Conservation (phyloP, 2,797 vertebrate species). For the Tragelaphus eurycerus region DNA sequence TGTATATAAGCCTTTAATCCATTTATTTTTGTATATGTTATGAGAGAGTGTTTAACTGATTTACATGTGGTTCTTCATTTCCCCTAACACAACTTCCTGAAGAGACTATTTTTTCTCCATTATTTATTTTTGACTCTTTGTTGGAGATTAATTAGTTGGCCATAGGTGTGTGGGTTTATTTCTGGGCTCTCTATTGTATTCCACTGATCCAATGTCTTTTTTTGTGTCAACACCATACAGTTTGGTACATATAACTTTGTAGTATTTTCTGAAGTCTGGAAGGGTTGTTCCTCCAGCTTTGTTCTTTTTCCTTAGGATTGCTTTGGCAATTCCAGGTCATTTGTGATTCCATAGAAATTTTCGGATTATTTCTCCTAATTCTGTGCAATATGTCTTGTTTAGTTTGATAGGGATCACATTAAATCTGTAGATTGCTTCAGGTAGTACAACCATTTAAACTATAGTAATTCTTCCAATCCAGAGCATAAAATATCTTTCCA, state of each 20-base stretch:
- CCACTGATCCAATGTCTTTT: not conserved
- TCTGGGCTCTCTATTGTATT: not conserved
- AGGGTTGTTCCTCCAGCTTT: not conserved
- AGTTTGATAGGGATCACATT: not conserved
- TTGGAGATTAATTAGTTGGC: not conserved
- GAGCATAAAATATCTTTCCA: not conserved
- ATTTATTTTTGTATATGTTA: not conserved
- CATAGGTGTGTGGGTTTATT: not conserved
- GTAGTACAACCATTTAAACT: not conserved
- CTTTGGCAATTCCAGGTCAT: not conserved
- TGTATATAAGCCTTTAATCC: not conserved
- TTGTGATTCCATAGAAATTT: not conserved
- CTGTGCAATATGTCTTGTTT: not conserved
- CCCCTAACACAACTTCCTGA: not conserved
- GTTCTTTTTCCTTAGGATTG: not conserved
- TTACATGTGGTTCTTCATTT: not conserved
- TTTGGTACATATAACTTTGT: not conserved
- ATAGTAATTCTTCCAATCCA: not conserved
- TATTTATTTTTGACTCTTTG: not conserved
- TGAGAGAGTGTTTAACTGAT: not conserved
- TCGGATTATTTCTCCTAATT: not conserved
- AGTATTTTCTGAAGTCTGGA: not conserved
- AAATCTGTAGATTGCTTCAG: not conserved
- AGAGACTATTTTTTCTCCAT: not conserved
- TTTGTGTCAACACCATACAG: not conserved